Base-by-base conservation (phyloP, 2,888 invertebrate genomes). In the Acrobasis suavella region DNA sequence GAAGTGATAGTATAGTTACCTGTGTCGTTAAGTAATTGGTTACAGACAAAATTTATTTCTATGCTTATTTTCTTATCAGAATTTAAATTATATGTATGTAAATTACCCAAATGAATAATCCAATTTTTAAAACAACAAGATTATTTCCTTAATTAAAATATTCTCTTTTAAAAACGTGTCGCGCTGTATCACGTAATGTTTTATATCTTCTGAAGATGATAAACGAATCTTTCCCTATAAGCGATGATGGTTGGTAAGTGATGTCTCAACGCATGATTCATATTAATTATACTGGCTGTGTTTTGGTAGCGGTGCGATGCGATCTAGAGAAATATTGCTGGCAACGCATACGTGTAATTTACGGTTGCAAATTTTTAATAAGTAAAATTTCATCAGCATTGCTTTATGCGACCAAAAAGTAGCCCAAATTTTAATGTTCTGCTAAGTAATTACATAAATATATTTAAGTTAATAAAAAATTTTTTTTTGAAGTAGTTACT, bases 251-350 rank as follows among this genome's bases (percentile, higher is more conserved):
- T 46, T n/a, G 7, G 46, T 46, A 46, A 46, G n/a, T n/a, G 14
- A 2, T 46, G 46, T 46, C 46, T n/a, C 46, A 46, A 46, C 46
- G 46, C 2, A 46, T 46, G 46, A 46, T n/a, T 46, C 46, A 46
- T 46, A 46, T 46, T 46, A 46, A 46, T 46, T 8, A 46, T 14
- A 46, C 46, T n/a, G 10, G 46, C 46, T 46, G 46, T n/a, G 14
- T 46, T 46, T 46, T 46, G 46, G 46, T 46, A 10, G 46, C 46
- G 42, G 14, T 42, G n/a, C 46, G 46, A 46, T 46, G 46, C 46
- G 46, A 46, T 46, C 46, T 46, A 14, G n/a, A 46, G 46, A 46
- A 46, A 46, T 46, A n/a, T 46, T 46, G 46, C 46, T 46, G 46
- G 46, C n/a, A 14, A 46, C 6, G 46, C 46, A 46, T n/a, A 14